A percentile compares a stretch with the other conserved stretches of the same genome.
Conservation (phyloP, 2,888 invertebrate genomes). For the Ornithoptera priamus region DNA sequence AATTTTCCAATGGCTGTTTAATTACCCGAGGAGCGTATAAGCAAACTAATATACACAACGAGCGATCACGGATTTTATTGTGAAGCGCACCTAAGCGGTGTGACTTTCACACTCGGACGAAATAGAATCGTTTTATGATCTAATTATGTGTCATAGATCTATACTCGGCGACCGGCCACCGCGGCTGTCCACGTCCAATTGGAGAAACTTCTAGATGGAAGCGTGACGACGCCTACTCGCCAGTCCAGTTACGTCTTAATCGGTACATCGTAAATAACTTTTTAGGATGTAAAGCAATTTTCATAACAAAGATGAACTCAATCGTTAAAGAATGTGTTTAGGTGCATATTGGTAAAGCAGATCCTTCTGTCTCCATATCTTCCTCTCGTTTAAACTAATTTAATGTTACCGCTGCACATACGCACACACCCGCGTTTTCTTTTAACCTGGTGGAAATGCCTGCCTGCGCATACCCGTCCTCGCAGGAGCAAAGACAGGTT, state of each 20-base stretch:
- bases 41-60: background rate
- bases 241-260: background rate
- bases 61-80: background rate
- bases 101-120: conserved; percentile 1
- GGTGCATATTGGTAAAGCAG: too few relatives aligned
- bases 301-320: too few relatives aligned
- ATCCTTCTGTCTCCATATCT: too few relatives aligned
- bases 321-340: too few relatives aligned
- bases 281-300: too few relatives aligned
- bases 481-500: too few relatives aligned
- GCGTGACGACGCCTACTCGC: background rate
- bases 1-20: too few relatives aligned
- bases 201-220: conserved; percentile 6
- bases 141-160: conserved; percentile 21
- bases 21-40: background rate
- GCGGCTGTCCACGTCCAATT: background rate
- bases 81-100: background rate
- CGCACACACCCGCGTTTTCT: too few relatives aligned
- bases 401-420: too few relatives aligned
- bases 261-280: background rate
- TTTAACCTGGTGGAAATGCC: too few relatives aligned
- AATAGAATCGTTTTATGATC: conserved; percentile 16
- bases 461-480: too few relatives aligned
- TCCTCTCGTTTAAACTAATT: too few relatives aligned
- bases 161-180: background rate